Conservation (phyloP, 2,888 invertebrate genomes). For the Phytoseiulus persimilis region DNA sequence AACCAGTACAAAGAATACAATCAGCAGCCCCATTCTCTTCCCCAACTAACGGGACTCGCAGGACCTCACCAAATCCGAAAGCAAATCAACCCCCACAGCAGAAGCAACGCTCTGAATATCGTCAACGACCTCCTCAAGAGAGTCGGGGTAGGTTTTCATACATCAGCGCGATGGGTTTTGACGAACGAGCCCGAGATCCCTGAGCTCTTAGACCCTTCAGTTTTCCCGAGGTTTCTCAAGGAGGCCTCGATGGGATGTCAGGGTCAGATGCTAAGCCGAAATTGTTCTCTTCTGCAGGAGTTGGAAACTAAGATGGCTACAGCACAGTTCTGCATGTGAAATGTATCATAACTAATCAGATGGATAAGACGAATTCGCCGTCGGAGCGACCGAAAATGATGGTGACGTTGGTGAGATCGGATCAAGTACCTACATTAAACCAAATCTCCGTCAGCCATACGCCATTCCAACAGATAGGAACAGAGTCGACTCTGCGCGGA, state of each 20-base stretch:
- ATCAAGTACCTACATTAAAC: background rate
- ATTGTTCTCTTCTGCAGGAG: background rate
- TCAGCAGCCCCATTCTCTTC: conserved; percentile 14
- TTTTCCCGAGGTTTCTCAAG: too few relatives aligned
- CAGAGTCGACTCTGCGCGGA: background rate
- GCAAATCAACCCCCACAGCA: conserved; percentile 35
- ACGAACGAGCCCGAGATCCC: too few relatives aligned
- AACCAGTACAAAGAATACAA: background rate
- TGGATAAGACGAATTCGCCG: too few relatives aligned
- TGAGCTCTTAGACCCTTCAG: too few relatives aligned
- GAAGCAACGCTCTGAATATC: conserved; percentile 34
- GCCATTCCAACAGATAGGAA: background rate
- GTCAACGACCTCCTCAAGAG: conserved; percentile 39
- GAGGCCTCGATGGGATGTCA: too few relatives aligned
- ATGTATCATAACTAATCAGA: too few relatives aligned
- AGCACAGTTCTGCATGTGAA: conserved; percentile 29
- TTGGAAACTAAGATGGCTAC: conserved; percentile 38
- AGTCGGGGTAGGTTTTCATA: conserved; percentile 20
- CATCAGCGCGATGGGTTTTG: too few relatives aligned
- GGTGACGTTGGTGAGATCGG: background rate
- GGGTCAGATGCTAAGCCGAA: background rate
- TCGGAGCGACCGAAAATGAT: background rate
- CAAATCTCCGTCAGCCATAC: background rate
- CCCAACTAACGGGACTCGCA: background rate
- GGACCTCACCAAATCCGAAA: conserved; percentile 8